Base-by-base conservation (phyloP, 2,113 vertebrate species). In the Triplophysa rosa region DNA sequence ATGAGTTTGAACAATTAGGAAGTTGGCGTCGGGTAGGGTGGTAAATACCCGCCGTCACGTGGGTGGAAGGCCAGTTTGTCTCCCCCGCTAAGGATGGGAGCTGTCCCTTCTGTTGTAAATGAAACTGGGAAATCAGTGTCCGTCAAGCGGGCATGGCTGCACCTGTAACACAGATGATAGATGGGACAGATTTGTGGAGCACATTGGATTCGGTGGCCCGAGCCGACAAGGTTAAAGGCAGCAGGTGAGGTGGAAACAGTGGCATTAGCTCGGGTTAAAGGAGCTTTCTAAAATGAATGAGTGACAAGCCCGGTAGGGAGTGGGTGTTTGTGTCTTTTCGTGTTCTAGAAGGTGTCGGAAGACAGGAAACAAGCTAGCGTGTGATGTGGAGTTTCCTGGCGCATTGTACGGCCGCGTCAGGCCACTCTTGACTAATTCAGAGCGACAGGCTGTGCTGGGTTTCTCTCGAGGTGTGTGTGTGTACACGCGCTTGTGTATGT, bases 221-320 rank as follows among this genome's bases (percentile, higher is more conserved):
- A 8, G 0, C 61, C 77, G 64, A n/a, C 64, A 71, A 82, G 82
- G 78, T 81, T 86, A 86, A 88, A 80, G 82, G 67, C 42, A 77
- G 2, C 79, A 80, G 81, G 80, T 77, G 73, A 82, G 58, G 33
- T 45, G 69, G 77, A 59, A 77, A 82, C 75, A 66, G 80, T 47
- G 14, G 52, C 78, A 77, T 81, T 81, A 83, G 79, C 63, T 77
- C 40, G 73, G 78, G 73, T 63, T 77, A 66, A 73, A 26, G 49
- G 83, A 83, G 81, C 67, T 68, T 29, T 83, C 66, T 84, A 72
- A 77, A 86, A 78, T 80, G 85, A 86, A 85, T 83, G 80, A 84
- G 76, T 52, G 65, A 29, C 69, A 67, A 37, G 58, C 63, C 66
- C 58, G 12, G 72, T 61, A 59, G 67, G 49, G n/a, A 63, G 72